Conservation (phyloP, 2,113 vertebrate species). For the Podiceps cristatus region DNA sequence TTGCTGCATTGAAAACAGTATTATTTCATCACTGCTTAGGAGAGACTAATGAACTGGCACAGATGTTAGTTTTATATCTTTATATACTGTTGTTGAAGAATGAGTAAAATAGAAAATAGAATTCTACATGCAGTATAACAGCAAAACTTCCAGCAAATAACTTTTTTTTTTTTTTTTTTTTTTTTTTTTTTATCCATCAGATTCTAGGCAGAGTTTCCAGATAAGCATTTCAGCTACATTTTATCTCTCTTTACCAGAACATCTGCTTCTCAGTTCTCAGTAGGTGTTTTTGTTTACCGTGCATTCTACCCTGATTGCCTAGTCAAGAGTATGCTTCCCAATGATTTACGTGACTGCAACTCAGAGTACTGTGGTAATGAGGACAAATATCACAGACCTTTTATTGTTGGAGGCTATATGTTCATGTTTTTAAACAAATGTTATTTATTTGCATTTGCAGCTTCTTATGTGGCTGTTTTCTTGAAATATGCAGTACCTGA, state of each 20-base stretch:
- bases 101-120: neutral
- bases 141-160: neutral
- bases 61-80: neutral
- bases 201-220: neutral
- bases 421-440: neutral
- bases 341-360: neutral
- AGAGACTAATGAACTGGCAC: neutral
- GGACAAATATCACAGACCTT: neutral
- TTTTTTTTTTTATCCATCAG: neutral
- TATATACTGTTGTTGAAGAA: neutral
- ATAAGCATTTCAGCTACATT: neutral
- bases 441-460: neutral
- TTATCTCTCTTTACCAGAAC: constrained; percentile 9
- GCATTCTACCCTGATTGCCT: neutral
- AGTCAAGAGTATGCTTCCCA: neutral
- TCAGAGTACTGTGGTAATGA: neutral
- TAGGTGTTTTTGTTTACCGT: constrained; percentile 8
- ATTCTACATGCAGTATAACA: neutral
- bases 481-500: neutral
- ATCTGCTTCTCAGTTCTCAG: neutral
- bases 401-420: neutral
- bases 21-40: neutral
- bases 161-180: neutral
- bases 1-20: neutral
- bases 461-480: neutral